Base-by-base conservation (phyloP, 2,888 invertebrate species). In the Drosophila nigricruria region DNA sequence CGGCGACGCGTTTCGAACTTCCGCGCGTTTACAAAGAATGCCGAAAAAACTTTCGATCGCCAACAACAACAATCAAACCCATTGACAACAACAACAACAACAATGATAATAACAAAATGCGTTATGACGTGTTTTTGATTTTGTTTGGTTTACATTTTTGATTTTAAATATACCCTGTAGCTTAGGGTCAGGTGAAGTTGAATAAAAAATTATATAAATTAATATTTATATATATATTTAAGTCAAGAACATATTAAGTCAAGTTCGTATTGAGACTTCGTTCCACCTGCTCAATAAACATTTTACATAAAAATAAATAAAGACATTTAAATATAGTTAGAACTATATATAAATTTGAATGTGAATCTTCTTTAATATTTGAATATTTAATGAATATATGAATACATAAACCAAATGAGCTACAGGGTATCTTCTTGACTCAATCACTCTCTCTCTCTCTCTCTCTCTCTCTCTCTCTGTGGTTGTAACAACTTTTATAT, bases 41-140 rank as follows among this genome's bases (percentile, higher is more conserved):
- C 82, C 85, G 82, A 84, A 87, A 87, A 87, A 85, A 86, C 89
- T 85, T 88, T 88, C 85, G 88, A 87, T 83, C 56, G 73, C 40
- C 78, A 64, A 62, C 72, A 75, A 73, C 74, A 68, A 45, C 47
- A 47, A 27, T 27, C 27, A 27, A 10, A 66, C n/a, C 62, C 58
- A 67, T 59, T 61, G 65, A 73, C 70, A 73, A 66, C 73, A 65
- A 65, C 69, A 65, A 65, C 69, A 83, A 49, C 79, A 82, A 67
- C 59, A 65, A 63, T 61, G 60, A 72, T 72, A 71, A 65, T 71
- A 66, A 66, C 68, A 84, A 76, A 79, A 73, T 70, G 73, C 71
- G 71, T 63, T 40, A 65, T 70, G 67, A 68, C 56, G 63, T 65
- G 52, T 43, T 68, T 68, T 56, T 61, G 52, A 65, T 59, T 65